These are phyloP conservation scores for Wasmannia auropunctata DNA, from an alignment of 1,140 invertebrate genomes.

Conservation along the genomic window DNA sequence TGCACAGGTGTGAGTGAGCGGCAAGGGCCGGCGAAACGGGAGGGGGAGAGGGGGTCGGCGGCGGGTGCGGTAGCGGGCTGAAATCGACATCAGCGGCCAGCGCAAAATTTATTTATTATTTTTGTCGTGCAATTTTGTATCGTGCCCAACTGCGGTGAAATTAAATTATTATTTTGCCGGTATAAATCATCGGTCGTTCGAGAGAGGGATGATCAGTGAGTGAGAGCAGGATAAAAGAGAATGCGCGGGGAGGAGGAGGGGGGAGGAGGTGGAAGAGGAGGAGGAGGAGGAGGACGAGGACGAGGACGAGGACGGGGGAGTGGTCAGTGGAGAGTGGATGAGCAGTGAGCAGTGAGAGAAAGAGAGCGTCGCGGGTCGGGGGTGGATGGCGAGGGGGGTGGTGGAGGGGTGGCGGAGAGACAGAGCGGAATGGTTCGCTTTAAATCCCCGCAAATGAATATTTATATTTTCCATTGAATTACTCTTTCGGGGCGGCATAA, in stretches of 20 bases:
- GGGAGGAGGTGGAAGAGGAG: background rate
- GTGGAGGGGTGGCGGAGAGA: slow-evolving; percentile 38
- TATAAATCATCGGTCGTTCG: slow-evolving; percentile 81
- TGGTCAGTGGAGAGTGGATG: slow-evolving; percentile 44
- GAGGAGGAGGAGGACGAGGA: background rate
- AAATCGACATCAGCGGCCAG: slow-evolving; percentile 84
- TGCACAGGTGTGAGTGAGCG: slow-evolving; percentile 57
- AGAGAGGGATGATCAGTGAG: slow-evolving; percentile 61
- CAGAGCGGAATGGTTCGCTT: slow-evolving; percentile 76
- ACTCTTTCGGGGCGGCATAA: slow-evolving; percentile 84
- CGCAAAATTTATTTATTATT: slow-evolving; percentile 85
- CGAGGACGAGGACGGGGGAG: slow-evolving; percentile 2
- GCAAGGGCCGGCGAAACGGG: slow-evolving; percentile 23
- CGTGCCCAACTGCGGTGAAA: slow-evolving; percentile 84
- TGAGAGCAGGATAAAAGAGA: slow-evolving; percentile 43
- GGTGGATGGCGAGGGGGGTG: background rate
- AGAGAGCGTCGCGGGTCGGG: background rate
- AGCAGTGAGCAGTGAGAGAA: slow-evolving; percentile 50
- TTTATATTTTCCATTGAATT: slow-evolving; percentile 86
- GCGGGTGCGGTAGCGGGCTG: slow-evolving; percentile 61
- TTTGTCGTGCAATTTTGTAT: slow-evolving; percentile 85
- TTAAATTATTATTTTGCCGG: slow-evolving; percentile 85
- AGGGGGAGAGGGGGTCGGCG: slow-evolving; percentile 14
- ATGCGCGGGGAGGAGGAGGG: background rate
- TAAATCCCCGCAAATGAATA: slow-evolving; percentile 85